These are phyloP conservation scores for Epirrhoe alternata DNA, from an alignment of 2,888 invertebrate genomes.

Conservation along the genomic window DNA sequence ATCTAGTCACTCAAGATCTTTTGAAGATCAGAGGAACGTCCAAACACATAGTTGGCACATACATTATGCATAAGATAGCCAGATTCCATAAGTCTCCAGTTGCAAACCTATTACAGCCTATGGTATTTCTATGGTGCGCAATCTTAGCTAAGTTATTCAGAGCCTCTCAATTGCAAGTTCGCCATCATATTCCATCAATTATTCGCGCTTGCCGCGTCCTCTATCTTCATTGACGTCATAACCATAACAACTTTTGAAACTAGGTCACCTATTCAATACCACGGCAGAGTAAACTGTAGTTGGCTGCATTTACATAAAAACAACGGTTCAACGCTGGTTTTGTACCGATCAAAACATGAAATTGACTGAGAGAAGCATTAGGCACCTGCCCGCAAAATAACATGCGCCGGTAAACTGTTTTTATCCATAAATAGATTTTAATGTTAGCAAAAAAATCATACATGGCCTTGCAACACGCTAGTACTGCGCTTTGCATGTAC, in stretches of 20 bases:
- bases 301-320: constrained; percentile 14
- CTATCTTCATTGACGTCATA: constrained; percentile 73
- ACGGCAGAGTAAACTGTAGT: constrained; percentile 47
- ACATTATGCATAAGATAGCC: too few relatives aligned
- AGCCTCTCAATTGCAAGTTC: constrained; percentile 15
- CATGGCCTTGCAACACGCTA: constrained; percentile 68
- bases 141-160: not conserved
- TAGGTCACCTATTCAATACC: constrained; percentile 75
- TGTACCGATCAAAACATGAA: not conserved
- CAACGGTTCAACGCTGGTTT: constrained; percentile 6
- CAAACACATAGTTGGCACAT: too few relatives aligned
- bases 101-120: not conserved
- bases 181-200: constrained; percentile 40
- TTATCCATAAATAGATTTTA: not conserved
- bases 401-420: constrained; percentile 1
- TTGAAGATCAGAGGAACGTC: too few relatives aligned
- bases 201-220: constrained; percentile 50
- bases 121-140: not conserved
- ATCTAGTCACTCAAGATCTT: too few relatives aligned
- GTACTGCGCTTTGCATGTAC: constrained; percentile 45
- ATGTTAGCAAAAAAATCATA: constrained; percentile 59
- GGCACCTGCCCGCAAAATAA: not conserved
- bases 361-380: not conserved
- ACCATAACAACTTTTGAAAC: constrained; percentile 67
- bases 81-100: not conserved